Evolutionary conservation across 2,113 vertebrate species (phyloP), one percentile per base, ranked within the genome.

Genomic region (Coptodon bakossiorum): DNA sequence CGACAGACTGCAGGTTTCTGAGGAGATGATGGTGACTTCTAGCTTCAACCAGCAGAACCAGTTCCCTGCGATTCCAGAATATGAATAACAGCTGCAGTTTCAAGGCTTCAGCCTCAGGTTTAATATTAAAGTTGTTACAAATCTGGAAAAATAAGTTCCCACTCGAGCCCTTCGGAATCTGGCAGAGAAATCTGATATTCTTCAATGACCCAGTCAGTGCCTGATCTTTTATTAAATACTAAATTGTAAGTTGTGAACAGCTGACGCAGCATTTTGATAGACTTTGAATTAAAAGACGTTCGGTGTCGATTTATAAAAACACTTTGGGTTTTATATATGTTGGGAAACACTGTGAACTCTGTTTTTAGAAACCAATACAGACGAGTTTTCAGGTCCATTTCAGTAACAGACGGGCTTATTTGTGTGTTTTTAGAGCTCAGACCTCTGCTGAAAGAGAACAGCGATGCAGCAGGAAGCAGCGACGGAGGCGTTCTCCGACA

Each of bases 361-460:
- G 34, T 5, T 36, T 66, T 66, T 36, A 36, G 17, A 63, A 63
- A 36, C 31, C 59, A 36, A 9, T 36, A 63, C 31, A 63, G 59
- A 1, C 31, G 36, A 0, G 61, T 66, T 66, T 38, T 0, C 17
- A 38, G 34, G 34, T 66, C 61, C 34, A 14, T 73, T 27, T 73
- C 40, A 45, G 68, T 48, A 45, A 73, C 14, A 29, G 9, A 73
- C 8, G 0, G 14, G 45, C 43, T 12, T 78, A 6, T 78, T 50
- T 78, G 43, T 50, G n/a, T 71, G 38, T 78, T 76, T 76, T 78
- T 29, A 78, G 71, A 78, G 6, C 45, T 78, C 24, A 50, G 9
- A 19, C 43, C 71, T 19, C 43, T 78, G 27, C 43, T 78, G 27
- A 8, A 78, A 50, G 71, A 78, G 24, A 31, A 78, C 43, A 78